phyloP scores from a whole-genome alignment of 1,140 invertebrate genomes.

The Bombus superbus region DNA sequence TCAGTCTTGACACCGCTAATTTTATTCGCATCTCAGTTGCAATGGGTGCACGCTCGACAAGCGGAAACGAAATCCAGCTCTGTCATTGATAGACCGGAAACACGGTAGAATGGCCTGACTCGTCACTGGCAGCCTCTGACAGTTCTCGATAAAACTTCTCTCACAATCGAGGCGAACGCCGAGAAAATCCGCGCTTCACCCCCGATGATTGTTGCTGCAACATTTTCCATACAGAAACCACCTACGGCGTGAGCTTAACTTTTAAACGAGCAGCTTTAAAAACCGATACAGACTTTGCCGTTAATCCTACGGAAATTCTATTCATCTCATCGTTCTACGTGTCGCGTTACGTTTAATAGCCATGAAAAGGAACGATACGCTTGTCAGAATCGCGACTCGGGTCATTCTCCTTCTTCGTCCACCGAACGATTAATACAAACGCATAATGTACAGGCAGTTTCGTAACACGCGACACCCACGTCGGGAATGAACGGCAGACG shows the following conservation, averaged over 20 bases:
- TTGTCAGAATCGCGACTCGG: not conserved
- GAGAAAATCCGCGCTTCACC: conserved; percentile 12
- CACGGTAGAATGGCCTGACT: conserved; percentile 1
- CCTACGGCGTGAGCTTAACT: not conserved
- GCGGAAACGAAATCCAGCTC: conserved; percentile 38
- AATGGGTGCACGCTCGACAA: not conserved
- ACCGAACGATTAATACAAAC: not conserved
- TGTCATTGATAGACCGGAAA: conserved; percentile 49
- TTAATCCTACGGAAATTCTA: not conserved
- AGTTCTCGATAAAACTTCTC: conserved; percentile 61
- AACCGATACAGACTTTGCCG: conserved; percentile 15
- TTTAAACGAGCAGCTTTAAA: not conserved
- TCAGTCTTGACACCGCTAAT: not conserved
- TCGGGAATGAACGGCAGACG: no score
- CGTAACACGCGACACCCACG: no score
- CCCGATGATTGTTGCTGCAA: not conserved
- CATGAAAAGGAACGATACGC: not conserved
- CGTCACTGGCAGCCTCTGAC: conserved; percentile 46
- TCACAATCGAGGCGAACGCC: not conserved
- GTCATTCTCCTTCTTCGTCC: not conserved
- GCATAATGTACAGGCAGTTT: not conserved
- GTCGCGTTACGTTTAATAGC: not conserved
- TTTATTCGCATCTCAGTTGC: not conserved
- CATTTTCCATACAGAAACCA: not conserved
- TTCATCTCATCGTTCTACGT: not conserved